These are phyloP conservation scores for Melanostoma mellinum DNA, from an alignment of 2,888 invertebrate species.

Conservation along the genomic window DNA sequence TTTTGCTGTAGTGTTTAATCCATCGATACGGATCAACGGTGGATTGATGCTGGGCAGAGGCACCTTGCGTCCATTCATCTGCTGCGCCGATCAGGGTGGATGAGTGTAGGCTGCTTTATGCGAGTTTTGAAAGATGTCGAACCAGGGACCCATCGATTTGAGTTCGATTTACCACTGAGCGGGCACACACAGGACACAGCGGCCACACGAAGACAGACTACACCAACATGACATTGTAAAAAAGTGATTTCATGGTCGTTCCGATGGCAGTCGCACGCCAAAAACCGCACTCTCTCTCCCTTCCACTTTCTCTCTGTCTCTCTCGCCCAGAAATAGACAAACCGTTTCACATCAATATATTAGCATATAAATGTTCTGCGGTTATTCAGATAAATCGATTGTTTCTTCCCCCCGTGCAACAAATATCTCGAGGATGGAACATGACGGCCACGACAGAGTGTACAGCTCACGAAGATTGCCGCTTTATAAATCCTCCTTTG, in stretches of 20 bases:
- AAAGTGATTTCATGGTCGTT: constrained; percentile 64
- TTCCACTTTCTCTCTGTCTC: neutral
- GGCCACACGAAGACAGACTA: constrained; percentile 48
- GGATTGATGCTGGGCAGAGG: constrained; percentile 57
- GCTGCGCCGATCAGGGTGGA: constrained; percentile 8
- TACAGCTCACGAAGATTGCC: constrained; percentile 46
- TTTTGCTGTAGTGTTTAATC: constrained; percentile 59
- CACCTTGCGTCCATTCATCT: constrained; percentile 53
- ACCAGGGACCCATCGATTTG: constrained; percentile 63
- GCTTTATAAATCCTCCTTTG: constrained; percentile 72
- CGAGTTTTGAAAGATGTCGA: constrained; percentile 52
- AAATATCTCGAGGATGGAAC: constrained; percentile 30
- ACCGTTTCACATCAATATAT: constrained; percentile 60
- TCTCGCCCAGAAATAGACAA: constrained; percentile 23
- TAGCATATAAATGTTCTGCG: constrained; percentile 73
- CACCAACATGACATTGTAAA: constrained; percentile 63
- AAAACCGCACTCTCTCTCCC: constrained; percentile 16
- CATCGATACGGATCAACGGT: constrained; percentile 63
- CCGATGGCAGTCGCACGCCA: constrained; percentile 7
- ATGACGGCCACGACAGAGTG: constrained; percentile 42
- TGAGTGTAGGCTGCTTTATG: constrained; percentile 61
- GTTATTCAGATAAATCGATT: constrained; percentile 73
- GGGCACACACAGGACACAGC: constrained; percentile 45
- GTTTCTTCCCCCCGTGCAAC: constrained; percentile 39
- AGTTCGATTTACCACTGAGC: constrained; percentile 62